Evolutionary conservation across 2,113 vertebrate genomes (phyloP).

Genomic region (Mixornis gularis): DNA sequence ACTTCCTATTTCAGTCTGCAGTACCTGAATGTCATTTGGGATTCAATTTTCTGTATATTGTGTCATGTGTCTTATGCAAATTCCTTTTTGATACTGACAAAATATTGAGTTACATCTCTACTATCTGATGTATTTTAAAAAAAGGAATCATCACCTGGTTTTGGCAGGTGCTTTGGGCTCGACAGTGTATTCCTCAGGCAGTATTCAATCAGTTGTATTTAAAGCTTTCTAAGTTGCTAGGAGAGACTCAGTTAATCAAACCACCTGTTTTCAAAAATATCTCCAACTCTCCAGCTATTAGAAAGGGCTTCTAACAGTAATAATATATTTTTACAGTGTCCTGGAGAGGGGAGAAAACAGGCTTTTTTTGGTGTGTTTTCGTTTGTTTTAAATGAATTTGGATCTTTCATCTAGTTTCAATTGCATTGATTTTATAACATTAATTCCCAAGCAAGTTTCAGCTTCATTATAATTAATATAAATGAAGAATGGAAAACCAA

Average conservation of each 20-base stretch:
- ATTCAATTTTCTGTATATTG: not conserved
- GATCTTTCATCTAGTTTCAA: not conserved
- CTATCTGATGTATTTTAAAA: not conserved
- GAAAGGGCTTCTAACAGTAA: not conserved
- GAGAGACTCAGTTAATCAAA: not conserved
- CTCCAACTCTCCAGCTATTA: not conserved
- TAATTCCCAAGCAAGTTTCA: not conserved
- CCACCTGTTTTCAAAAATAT: not conserved
- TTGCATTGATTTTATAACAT: not conserved
- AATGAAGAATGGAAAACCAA: not conserved
- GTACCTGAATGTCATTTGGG: not conserved
- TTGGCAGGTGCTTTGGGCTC: conserved; percentile 13
- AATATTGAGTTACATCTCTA: not conserved
- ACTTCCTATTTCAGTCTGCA: not conserved
- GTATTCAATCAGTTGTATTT: not conserved
- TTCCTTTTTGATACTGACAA: conserved; percentile 10
- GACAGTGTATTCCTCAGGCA: not conserved
- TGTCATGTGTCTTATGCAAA: not conserved
- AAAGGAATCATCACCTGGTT: not conserved
- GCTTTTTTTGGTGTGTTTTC: not conserved
- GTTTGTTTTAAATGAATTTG: not conserved
- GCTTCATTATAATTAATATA: not conserved
- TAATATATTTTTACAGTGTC: not conserved
- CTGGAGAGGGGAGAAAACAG: not conserved
- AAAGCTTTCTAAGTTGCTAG: not conserved